Percentiles rank a stretch among this genome's conserved stretches.
These are phyloP conservation scores for Steinernema khuongi DNA, from an alignment of 1,140 invertebrate genomes.

Conservation along the genomic window DNA sequence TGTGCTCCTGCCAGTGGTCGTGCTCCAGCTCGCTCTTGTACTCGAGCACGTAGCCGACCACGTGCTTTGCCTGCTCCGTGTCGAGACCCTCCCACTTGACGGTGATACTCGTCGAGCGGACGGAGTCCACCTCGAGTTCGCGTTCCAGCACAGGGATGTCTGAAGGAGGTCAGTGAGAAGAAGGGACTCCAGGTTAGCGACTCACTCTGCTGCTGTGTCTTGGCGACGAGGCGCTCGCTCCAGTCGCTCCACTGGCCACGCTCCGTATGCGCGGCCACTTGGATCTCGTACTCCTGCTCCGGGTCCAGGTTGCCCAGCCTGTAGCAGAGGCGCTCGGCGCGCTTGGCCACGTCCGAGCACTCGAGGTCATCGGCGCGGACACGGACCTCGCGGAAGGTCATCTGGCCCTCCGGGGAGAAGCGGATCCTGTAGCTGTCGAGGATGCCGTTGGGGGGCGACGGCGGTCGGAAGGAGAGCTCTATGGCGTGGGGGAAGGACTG, in stretches of 20 bases:
- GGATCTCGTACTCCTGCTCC: slow-evolving; percentile 57
- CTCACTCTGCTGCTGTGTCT: slow-evolving; percentile 49
- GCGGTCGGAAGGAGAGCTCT: slow-evolving; percentile 57
- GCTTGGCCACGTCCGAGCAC: slow-evolving; percentile 48
- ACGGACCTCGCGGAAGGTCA: slow-evolving; percentile 53
- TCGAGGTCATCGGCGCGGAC: slow-evolving; percentile 50
- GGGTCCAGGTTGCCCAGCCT: slow-evolving; percentile 52
- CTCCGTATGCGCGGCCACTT: slow-evolving; percentile 57
- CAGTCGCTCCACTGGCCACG: slow-evolving; percentile 57
- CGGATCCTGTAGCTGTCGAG: slow-evolving; percentile 53
- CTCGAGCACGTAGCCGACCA: slow-evolving; percentile 55
- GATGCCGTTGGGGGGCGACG: slow-evolving; percentile 53
- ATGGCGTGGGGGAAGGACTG: slow-evolving; percentile 48
- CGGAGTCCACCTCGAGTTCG: slow-evolving; percentile 49
- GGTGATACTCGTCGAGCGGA: slow-evolving; percentile 56
- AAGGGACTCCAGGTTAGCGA: background rate
- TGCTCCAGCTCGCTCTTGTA: slow-evolving; percentile 55
- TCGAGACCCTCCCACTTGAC: slow-evolving; percentile 54
- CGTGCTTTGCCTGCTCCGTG: slow-evolving; percentile 49
- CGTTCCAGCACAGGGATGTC: slow-evolving; percentile 57
- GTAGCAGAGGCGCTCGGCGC: slow-evolving; percentile 52
- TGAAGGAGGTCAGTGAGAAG: slow-evolving; percentile 11
- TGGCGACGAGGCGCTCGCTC: slow-evolving; percentile 46
- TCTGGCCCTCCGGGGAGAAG: slow-evolving; percentile 47
- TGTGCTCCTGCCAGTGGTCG: slow-evolving; percentile 52